phyloP scores from a whole-genome alignment of 2,797 vertebrate genomes.

The Garrulus glandarius region DNA sequence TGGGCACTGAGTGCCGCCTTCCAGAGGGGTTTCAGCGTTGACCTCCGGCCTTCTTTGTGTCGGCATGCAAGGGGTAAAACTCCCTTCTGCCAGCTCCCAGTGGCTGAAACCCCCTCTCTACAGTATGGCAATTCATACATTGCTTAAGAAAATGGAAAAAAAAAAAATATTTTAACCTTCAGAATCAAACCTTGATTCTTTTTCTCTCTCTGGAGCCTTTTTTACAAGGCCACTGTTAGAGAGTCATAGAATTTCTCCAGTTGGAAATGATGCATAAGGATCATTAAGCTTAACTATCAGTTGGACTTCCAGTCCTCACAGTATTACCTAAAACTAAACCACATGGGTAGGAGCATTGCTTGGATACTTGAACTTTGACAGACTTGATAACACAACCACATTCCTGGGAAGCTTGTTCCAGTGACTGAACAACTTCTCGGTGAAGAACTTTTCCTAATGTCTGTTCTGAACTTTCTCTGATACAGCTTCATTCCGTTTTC shows the following conservation, averaged over 20 bases:
- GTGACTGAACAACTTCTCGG: fast-evolving
- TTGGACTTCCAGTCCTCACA: neutral
- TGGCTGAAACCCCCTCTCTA: neutral
- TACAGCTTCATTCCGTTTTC: neutral
- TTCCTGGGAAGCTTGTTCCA: neutral
- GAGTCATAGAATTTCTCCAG: neutral
- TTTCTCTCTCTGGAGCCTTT: neutral
- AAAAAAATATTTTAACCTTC: neutral
- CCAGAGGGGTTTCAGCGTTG: too few species aligned
- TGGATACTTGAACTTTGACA: neutral
- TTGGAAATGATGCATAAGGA: fast-evolving
- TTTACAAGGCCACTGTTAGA: neutral
- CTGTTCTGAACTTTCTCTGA: neutral
- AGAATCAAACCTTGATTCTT: neutral
- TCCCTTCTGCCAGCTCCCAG: too few species aligned
- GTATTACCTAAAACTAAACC: neutral
- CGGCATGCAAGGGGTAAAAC: too few species aligned
- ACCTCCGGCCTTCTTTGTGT: too few species aligned
- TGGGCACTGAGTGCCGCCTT: too few species aligned
- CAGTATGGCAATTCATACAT: neutral
- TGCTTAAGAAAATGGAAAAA: neutral
- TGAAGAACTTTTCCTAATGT: neutral
- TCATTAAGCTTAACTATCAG: neutral
- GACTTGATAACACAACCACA: neutral
- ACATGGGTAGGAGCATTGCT: fast-evolving